Evolutionary conservation across 1,140 invertebrate genomes (phyloP), one percentile per base, ranked within the genome.

Genomic region (Parapsyche elsis): DNA sequence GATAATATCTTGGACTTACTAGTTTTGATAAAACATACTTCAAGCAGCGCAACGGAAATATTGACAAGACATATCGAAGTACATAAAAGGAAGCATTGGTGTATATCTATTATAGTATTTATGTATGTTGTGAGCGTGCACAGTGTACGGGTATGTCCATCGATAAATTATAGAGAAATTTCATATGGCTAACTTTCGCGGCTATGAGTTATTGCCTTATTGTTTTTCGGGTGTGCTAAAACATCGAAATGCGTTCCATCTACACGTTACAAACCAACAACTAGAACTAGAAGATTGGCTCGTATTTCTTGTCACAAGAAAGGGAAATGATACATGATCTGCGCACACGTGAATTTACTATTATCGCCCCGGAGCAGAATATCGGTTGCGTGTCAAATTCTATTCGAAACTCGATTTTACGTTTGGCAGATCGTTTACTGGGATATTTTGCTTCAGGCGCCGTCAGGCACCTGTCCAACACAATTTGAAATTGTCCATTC

Each of bases 131-230:
- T 71, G 70, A 38, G 30, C 26, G 70, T 71, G 70, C 64, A 67
- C 12, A 24, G 16, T 67, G 64, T 67, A 67, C 24, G 49, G 12
- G 49, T 16, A 16, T 16, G 19, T 21, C 53, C 12, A 16, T 5
- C 71, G 26, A 79, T 74, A 79, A 79, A 79, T 79, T 73, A 79
- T 21, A 61, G 78, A 44, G 70, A 79, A 73, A 79, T 79, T 79
- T 79, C 49, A n/a, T 46, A 30, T 64, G 44, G 24, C 61, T 46
- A 74, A 79, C 78, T 79, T 79, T 79, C 78, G 78, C 78, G 49
- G 59, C 23, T 74, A 45, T 79, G 78, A 79, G 57, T 77, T 79
- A 79, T 79, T 79, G 78, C 45, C 46, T 23, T 57, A 79, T 79
- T 79, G 78, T 79, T 19, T 61, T 61, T 61, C 57, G 21, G 57